Conservation (phyloP, 1,140 invertebrate genomes). For the Bombus fervidus region DNA sequence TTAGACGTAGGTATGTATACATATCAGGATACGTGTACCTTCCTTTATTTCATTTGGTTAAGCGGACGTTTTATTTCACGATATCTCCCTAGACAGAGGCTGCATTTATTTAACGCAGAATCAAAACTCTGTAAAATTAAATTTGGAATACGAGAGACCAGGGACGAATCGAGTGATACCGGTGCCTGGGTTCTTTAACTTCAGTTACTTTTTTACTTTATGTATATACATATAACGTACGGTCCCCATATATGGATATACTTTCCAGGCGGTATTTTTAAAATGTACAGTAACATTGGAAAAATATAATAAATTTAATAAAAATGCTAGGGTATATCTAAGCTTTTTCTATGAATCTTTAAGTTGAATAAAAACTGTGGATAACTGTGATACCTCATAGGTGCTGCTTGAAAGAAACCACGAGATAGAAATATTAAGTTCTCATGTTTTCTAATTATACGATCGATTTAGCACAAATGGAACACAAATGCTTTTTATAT, state of each 20-base stretch:
- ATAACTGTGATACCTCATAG: background rate
- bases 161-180: constrained; percentile 15
- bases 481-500: background rate
- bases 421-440: background rate
- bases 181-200: constrained; percentile 43
- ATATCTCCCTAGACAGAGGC: constrained; percentile 30
- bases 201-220: constrained; percentile 26
- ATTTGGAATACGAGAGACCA: constrained; percentile 55
- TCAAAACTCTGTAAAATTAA: constrained; percentile 56
- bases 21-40: constrained; percentile 10
- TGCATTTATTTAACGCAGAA: constrained; percentile 36
- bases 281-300: constrained; percentile 1
- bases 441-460: background rate
- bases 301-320: background rate
- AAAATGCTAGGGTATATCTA: background rate
- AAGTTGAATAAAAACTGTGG: background rate
- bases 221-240: background rate
- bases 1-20: constrained; percentile 21
- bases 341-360: background rate
- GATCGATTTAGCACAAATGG: background rate
- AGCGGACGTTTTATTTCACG: constrained; percentile 10
- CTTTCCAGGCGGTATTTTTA: constrained; percentile 53
- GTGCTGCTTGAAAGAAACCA: background rate
- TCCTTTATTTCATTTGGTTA: background rate
- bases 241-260: constrained; percentile 6